Base-by-base conservation (phyloP, 2,888 invertebrate genomes). In the Tetropium fuscum region DNA sequence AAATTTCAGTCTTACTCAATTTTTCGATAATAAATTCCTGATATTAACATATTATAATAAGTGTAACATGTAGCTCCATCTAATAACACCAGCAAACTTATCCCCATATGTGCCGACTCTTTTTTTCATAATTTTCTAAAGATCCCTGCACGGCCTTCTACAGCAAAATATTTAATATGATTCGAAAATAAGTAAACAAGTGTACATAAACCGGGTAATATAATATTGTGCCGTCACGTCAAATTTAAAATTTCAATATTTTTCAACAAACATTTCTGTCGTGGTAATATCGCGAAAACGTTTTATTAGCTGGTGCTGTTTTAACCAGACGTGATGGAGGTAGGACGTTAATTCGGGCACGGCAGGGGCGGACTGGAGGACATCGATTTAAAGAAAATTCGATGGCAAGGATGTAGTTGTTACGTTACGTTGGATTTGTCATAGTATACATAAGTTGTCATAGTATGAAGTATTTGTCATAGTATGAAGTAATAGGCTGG, bases 251-350 rank as follows among this genome's bases (percentile, higher is more conserved):
- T 55, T 55, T 47, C 54, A 55, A 55, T 55, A 55, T 55, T 55
- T 55, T 55, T 47, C 45, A 34, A 43, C 45, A 55, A 55, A 55
- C 54, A 55, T 45, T 55, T 55, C 45, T 55, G 38, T 38, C 44
- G 36, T 36, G 22, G 45, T 45, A 45, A 45, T 55, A 54, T 44
- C 34, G 22, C 53, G 43, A 34, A 55, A 34, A 36, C 20, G 36
- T 45, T 45, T 47, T 45, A 27, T 45, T 55, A 41, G 36, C 44
- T 73, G 74, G 74, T 72, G 73, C 45, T 58, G 64, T 67, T 71
- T 72, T 71, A 73, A 73, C 66, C 56, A 60, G 56, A 68, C 64
- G 61, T 68, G 68, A 65, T 65, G 64, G 66, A 67, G 69, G 69
- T 72, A 70, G 68, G 70, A 54, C 53, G 69, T 64, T 58, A 62